These are phyloP conservation scores for Cottoperca gobio DNA, from an alignment of 2,797 vertebrate genomes.

Conservation along the genomic window DNA sequence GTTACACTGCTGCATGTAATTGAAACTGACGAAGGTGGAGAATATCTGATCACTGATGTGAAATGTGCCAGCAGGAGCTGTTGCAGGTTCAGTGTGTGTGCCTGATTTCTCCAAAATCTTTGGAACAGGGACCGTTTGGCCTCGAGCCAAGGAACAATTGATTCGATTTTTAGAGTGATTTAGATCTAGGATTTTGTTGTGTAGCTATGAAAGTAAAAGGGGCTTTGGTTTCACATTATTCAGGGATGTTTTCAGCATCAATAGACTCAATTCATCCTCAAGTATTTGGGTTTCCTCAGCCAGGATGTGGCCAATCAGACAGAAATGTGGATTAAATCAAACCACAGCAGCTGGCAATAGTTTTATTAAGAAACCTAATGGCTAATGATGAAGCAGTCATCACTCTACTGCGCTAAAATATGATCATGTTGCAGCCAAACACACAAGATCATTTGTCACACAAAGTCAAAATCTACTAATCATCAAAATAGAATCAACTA, in stretches of 20 bases:
- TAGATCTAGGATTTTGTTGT: conserved; percentile 12
- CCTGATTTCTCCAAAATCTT: conserved; percentile 21
- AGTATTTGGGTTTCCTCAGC: too few species aligned
- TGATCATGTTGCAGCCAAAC: neutral
- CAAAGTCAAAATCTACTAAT: neutral
- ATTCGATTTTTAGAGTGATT: conserved; percentile 32
- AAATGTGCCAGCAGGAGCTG: conserved; percentile 6
- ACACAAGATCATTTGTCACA: neutral
- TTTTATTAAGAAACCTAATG: neutral
- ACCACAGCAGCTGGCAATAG: neutral
- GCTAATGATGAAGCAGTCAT: too few species aligned
- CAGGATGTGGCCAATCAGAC: neutral
- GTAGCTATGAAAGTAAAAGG: neutral
- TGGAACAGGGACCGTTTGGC: neutral
- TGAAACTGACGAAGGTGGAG: conserved; percentile 13
- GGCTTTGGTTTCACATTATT: conserved; percentile 5
- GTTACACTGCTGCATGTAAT: neutral
- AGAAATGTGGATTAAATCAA: neutral
- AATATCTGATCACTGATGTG: neutral
- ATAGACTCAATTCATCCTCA: neutral
- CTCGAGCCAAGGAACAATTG: neutral
- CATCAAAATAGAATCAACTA: neutral
- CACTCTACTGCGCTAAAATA: neutral
- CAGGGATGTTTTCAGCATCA: neutral
- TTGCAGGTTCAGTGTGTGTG: neutral